These are phyloP conservation scores for Pristionchus exspectatus DNA, from an alignment of 2,888 invertebrate species.

Conservation along the genomic window DNA sequence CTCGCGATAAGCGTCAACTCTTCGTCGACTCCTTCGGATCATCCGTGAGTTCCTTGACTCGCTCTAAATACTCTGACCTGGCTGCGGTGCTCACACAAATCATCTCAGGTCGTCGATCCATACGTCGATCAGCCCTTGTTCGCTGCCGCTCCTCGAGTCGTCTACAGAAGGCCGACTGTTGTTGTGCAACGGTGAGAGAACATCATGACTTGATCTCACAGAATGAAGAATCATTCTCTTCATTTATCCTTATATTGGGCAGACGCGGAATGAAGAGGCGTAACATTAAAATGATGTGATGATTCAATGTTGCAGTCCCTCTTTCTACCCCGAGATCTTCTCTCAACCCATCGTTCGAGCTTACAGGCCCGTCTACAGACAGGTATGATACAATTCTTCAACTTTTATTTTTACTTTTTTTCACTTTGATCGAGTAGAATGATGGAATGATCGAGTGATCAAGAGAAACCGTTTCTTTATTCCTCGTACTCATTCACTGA, in stretches of 20 bases:
- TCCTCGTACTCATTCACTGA: too few relatives aligned
- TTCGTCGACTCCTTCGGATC: slow-evolving; percentile 32
- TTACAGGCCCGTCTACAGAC: slow-evolving; percentile 19
- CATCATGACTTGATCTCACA: neutral
- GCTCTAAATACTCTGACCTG: neutral
- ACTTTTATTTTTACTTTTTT: too few relatives aligned
- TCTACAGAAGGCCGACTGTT: slow-evolving; percentile 47
- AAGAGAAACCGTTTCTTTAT: too few relatives aligned
- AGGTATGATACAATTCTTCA: neutral
- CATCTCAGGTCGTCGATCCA: slow-evolving; percentile 18
- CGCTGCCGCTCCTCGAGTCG: slow-evolving; percentile 2
- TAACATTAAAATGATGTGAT: neutral
- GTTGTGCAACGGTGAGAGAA: slow-evolving; percentile 20
- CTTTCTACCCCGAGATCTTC: slow-evolving; percentile 39
- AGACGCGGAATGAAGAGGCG: too few relatives aligned
- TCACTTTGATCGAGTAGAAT: too few relatives aligned
- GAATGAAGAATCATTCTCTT: too few relatives aligned
- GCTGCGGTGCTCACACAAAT: neutral
- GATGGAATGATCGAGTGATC: too few relatives aligned
- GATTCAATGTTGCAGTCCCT: neutral
- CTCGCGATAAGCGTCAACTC: slow-evolving; percentile 43
- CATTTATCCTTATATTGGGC: too few relatives aligned
- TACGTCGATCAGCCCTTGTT: neutral
- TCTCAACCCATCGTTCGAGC: neutral
- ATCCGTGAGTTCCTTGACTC: neutral